Conservation (phyloP, 1,140 invertebrate species). For the Trypoxylus dichotomus region DNA sequence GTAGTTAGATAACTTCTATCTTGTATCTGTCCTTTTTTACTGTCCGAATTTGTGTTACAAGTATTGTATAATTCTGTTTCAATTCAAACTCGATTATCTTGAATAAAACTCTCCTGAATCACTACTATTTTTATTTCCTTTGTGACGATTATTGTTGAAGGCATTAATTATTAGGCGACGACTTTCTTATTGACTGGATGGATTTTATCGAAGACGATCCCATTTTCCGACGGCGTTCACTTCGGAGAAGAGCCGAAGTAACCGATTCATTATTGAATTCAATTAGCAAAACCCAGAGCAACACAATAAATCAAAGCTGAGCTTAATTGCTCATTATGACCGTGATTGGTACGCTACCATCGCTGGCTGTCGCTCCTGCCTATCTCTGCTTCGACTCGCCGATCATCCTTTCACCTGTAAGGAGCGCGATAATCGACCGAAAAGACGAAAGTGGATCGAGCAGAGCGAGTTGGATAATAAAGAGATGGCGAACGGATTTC, state of each 20-base stretch:
- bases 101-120: too few relatives aligned
- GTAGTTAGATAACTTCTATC: too few relatives aligned
- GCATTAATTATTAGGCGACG: background rate
- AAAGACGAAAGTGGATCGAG: background rate
- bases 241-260: background rate
- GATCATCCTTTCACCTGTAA: slow-evolving; percentile 7
- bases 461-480: background rate
- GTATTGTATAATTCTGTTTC: too few relatives aligned
- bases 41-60: too few relatives aligned
- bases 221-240: background rate
- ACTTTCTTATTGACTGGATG: background rate
- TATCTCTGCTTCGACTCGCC: background rate
- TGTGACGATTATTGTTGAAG: background rate
- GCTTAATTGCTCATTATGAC: slow-evolving; percentile 15
- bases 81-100: too few relatives aligned
- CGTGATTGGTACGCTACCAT: background rate
- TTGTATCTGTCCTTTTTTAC: too few relatives aligned
- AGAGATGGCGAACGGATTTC: background rate
- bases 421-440: background rate
- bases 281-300: slow-evolving; percentile 10
- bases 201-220: background rate
- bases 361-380: too few relatives aligned
- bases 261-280: slow-evolving; percentile 3
- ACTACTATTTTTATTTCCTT: background rate
- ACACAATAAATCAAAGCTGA: slow-evolving; percentile 10